Evolutionary conservation across 2,113 vertebrate species (phyloP), one percentile per base, ranked within the genome.

Genomic region (Tichodroma muraria): DNA sequence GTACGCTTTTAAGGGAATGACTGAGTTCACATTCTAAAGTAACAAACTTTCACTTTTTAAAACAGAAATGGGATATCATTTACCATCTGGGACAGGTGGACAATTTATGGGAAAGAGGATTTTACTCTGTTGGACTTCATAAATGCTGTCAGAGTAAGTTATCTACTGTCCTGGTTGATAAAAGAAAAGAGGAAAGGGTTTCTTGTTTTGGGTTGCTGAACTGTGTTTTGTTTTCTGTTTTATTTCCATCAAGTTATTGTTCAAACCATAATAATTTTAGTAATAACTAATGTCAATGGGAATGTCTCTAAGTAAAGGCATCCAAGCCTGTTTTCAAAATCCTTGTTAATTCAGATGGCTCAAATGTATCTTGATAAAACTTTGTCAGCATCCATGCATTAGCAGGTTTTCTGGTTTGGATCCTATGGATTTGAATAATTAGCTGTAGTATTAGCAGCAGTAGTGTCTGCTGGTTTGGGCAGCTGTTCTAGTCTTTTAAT

Each of bases 71-170:
- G 98, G 88, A 98, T 99, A 93, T 98, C 98, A 64, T 99, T 99
- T 98, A 98, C 99, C 66, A 99, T 99, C 97, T 99, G 99, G 99
- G 99, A 99, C 96, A 99, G 98, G 88, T 99, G 99, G 99, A 98
- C 98, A 47, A 93, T 99, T 96, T 97, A 97, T 88, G 99, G 99
- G 69, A 99, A 98, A 70, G 98, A 99, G 92, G 99, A 99, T 97
- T 99, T 99, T 95, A 99, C 99, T 35, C 98, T 99, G 19, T 98
- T 98, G 92, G 98, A 99, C 96, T 99, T 99, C 97, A 99, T 99
- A 87, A 99, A 98, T 88, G 98, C 98, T 85, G 99, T 99, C 65
- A 98, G 97, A 98, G 99, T 99, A 95, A 98, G 98, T 95, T 59
- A 22, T 27, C 52, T 80, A 11, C 49, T 78, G 27, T 69, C 57